Evolutionary conservation across 1,140 invertebrate genomes (phyloP), one percentile per base, ranked within the genome.

Genomic region (Phymorhynchus buccinoides): DNA sequence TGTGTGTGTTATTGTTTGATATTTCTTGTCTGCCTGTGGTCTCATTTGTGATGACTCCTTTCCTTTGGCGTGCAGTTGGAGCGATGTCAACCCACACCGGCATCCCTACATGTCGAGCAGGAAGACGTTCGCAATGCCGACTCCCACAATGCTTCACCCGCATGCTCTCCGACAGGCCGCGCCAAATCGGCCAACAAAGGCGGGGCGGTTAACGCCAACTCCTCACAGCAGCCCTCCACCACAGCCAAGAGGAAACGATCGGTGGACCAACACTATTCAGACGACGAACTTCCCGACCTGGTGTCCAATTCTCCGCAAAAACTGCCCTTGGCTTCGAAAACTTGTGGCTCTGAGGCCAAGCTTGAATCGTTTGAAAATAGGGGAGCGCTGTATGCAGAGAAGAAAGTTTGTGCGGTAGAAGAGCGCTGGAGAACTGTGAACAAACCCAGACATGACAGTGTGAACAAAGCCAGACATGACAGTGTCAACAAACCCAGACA

Each of bases 21-120:
- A 9, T 48, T 18, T 48, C 44, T n/a, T 48, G 44, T 48, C 18
- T 48, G 7, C 18, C 44, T 48, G 18, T 18, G 6, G 6, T 18
- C 0, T 27, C 12, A 14, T 27, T 62, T 62, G 4, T 62, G 4
- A 18, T 62, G 56, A 62, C n/a, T 3, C 30, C n/a, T 48, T 84
- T 30, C 62, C 18, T 80, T 22, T 39, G 41, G 27, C 14, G 68
- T 78, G 66, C 42, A 80, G 48, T 80, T 68, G 4, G 78, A 85
- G 48, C 52, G 9, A 75, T 41, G 73, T 16, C 73, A 75, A 37
- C 27, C 73, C 3, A 3, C 12, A 9, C 39, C 32, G 27, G 32
- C 73, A 14, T 6, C 12, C 7, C 1, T 75, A 3, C 16, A 7
- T 4, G 37, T 39, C 18, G 16, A 41, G 39, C 73, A 75, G 27